phyloP scores from a whole-genome alignment of 2,888 invertebrate species.

The Euplexia lucipara region DNA sequence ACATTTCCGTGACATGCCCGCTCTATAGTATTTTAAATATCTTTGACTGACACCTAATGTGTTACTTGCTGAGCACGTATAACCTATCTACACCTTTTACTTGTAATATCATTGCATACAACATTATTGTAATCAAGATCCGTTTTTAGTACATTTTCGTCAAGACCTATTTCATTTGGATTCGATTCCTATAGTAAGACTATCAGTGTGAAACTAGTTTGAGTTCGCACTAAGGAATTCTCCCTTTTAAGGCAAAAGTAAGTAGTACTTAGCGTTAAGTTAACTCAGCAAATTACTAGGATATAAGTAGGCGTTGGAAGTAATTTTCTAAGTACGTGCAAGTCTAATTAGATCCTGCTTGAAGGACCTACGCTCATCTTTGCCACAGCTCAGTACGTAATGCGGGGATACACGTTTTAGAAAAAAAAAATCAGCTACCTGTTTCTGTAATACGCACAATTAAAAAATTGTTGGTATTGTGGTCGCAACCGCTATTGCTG shows the following conservation, averaged over 20 bases:
- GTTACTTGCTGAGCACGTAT: too few relatives aligned
- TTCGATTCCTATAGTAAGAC: too few relatives aligned
- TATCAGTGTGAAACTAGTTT: background rate
- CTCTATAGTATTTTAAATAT: too few relatives aligned
- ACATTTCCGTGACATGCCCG: too few relatives aligned
- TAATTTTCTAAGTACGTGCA: conserved; percentile 20
- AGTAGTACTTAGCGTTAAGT: conserved; percentile 17
- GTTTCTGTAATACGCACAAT: conserved; percentile 26
- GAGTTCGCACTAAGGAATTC: conserved; percentile 11
- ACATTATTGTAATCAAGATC: too few relatives aligned
- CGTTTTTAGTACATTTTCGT: too few relatives aligned
- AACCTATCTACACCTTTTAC: too few relatives aligned
- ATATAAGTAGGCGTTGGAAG: conserved; percentile 12
- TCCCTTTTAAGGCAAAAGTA: conserved; percentile 24
- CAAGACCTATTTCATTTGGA: too few relatives aligned
- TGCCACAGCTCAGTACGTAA: background rate
- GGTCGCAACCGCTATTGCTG: too few relatives aligned
- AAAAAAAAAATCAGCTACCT: conserved; percentile 36
- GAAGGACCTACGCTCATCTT: conserved; percentile 29
- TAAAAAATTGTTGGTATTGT: too few relatives aligned
- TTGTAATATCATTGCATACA: too few relatives aligned
- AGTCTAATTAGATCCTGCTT: conserved; percentile 39
- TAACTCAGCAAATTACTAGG: conserved; percentile 29
- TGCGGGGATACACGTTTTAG: background rate
- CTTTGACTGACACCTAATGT: too few relatives aligned